Evolutionary conservation across 2,888 invertebrate genomes (phyloP).

Genomic region (Brachyptera putata): DNA sequence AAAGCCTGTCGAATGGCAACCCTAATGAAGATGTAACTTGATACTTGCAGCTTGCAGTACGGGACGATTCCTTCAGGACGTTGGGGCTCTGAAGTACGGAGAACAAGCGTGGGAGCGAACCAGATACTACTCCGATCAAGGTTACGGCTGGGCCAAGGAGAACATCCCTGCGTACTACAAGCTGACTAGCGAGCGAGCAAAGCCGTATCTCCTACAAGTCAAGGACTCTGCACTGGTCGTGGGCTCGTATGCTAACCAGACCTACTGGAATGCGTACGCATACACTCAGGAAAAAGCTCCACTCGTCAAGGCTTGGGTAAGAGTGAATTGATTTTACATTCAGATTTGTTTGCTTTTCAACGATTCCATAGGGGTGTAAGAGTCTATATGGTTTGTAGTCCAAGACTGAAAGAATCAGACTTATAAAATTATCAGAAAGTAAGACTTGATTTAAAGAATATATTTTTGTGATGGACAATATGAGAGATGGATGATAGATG

Average conservation of each 20-base stretch:
- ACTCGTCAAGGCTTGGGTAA: slow-evolving; percentile 50
- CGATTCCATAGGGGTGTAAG: no score
- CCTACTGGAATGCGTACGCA: slow-evolving; percentile 35
- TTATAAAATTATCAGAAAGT: no score
- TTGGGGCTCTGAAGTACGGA: slow-evolving; percentile 60
- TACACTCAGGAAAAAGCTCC: slow-evolving; percentile 45
- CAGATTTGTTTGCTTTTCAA: no score
- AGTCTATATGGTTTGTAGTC: no score
- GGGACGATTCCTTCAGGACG: slow-evolving; percentile 59
- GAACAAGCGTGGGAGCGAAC: slow-evolving; percentile 59
- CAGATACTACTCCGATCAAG: slow-evolving; percentile 55
- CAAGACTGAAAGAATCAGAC: no score
- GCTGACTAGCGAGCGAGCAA: slow-evolving; percentile 16
- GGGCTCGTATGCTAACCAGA: slow-evolving; percentile 19
- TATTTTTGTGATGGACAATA: no score
- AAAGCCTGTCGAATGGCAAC: no score
- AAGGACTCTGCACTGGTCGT: slow-evolving; percentile 42
- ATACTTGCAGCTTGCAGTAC: slow-evolving; percentile 56
- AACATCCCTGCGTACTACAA: slow-evolving; percentile 31
- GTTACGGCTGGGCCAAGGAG: slow-evolving; percentile 28
- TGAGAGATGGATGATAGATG: no score
- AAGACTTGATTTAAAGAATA: no score
- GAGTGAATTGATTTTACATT: slow-evolving; percentile 39
- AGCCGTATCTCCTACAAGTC: slow-evolving; percentile 46
- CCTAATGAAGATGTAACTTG: no score